phyloP scores from a whole-genome alignment of 2,888 invertebrate species.

The Junonia oenone region DNA sequence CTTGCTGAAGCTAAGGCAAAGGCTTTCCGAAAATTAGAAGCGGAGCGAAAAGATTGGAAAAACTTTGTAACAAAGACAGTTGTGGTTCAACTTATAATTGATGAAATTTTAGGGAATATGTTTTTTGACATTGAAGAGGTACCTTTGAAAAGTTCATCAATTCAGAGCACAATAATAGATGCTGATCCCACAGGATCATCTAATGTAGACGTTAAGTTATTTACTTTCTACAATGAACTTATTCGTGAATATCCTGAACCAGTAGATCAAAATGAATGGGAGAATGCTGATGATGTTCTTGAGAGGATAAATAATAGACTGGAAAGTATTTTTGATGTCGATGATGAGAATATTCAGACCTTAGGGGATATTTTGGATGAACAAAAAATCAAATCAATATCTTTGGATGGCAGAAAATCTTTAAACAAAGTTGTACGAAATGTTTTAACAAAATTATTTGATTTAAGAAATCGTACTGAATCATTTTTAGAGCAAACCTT shows the following conservation, averaged over 20 bases:
- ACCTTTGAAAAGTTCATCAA: slow-evolving; percentile 31
- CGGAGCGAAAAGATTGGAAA: slow-evolving; percentile 47
- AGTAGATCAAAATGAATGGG: slow-evolving; percentile 62
- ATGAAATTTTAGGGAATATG: slow-evolving; percentile 49
- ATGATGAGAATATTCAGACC: slow-evolving; percentile 59
- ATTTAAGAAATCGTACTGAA: slow-evolving; percentile 59
- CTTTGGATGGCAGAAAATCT: slow-evolving; percentile 59
- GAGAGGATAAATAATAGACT: slow-evolving; percentile 66
- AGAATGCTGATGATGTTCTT: slow-evolving; percentile 64
- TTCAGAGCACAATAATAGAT: slow-evolving; percentile 67
- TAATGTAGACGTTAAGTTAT: slow-evolving; percentile 54
- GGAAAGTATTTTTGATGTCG: slow-evolving; percentile 60
- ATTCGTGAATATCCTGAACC: slow-evolving; percentile 70
- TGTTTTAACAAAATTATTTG: slow-evolving; percentile 44
- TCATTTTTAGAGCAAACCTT: slow-evolving; percentile 80
- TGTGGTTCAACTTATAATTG: slow-evolving; percentile 47
- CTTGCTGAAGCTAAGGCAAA: slow-evolving; percentile 50
- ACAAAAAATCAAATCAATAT: slow-evolving; percentile 64
- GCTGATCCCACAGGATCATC: slow-evolving; percentile 55
- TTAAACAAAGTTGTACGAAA: slow-evolving; percentile 47
- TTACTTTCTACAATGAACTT: slow-evolving; percentile 54
- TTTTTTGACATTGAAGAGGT: slow-evolving; percentile 29
- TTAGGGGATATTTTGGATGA: slow-evolving; percentile 53
- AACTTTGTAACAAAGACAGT: slow-evolving; percentile 48
- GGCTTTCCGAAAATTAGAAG: slow-evolving; percentile 40